These are phyloP conservation scores for Amiota communis DNA, from an alignment of 2,888 invertebrate genomes.

Conservation along the genomic window DNA sequence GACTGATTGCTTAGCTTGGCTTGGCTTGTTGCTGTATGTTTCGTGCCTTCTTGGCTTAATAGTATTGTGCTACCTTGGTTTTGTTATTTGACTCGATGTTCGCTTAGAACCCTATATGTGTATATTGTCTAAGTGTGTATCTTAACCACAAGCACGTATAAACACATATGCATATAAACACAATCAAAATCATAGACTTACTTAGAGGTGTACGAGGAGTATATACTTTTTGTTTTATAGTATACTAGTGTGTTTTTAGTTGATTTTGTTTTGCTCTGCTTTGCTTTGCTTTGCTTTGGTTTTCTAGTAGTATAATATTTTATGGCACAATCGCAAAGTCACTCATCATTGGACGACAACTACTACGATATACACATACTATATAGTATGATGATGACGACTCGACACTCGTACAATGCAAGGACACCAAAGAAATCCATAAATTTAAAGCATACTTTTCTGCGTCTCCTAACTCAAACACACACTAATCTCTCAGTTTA, in stretches of 20 bases:
- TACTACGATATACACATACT: constrained; percentile 17
- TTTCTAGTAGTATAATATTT: constrained; percentile 9
- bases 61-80: no score
- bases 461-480: constrained; percentile 37
- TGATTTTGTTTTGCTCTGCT: neutral
- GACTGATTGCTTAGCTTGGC: no score
- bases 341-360: constrained; percentile 23
- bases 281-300: constrained; percentile 5
- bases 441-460: constrained; percentile 58
- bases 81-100: no score
- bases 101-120: no score
- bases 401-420: constrained; percentile 54
- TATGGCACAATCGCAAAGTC: constrained; percentile 13
- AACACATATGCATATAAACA: neutral
- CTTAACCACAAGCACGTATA: neutral
- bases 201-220: no score
- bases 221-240: neutral
- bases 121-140: neutral
- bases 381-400: constrained; percentile 10
- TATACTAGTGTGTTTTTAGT: neutral
- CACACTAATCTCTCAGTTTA: no score
- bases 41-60: no score
- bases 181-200: neutral
- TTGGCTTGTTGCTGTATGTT: no score
- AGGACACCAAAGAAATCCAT: constrained; percentile 63